Evolutionary conservation across 2,113 vertebrate species (phyloP), one percentile per base, ranked within the genome.

Genomic region (Meles meles): DNA sequence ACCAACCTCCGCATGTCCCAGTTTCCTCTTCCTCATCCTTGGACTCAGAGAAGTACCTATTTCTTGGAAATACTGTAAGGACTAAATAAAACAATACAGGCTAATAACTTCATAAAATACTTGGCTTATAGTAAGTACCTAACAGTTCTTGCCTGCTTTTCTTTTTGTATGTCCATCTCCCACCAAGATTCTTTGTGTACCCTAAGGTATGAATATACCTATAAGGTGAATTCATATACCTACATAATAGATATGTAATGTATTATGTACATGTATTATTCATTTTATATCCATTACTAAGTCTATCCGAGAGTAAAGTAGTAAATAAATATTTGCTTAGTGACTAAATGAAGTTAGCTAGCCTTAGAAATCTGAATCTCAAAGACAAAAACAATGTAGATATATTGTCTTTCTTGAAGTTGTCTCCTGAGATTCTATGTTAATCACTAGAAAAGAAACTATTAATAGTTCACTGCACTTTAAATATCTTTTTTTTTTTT

Each of bases 401-500:
- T 83, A 15, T 11, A 31, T 10, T 65, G 2, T 55, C 15, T 84
- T 94, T 83, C 90, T 25, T n/a, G 72, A 11, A 67, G 37, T 77
- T 95, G 14, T 90, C n/a, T 55, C 47, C 39, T 47, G 65, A 15
- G 18, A 87, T 81, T 90, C 10, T 76, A 69, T 42, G 27, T 80
- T 69, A 83, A 72, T 92, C 12, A 69, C 34, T 72, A 80, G 63
- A 42, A 37, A 85, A 31, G 7, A 69, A 1, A 61, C 12, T 92
- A 67, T 55, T 79, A 82, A 55, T 86, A 13, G 3, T 42, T 34
- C 57, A 76, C 11, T 94, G 57, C 71, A 88, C 47, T 97, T 97
- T 15, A 86, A 93, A 94, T 47, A 13, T 25, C 81, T 90, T 31
- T 93, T 15, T 93, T 49, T 31, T 93, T 39, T 71, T 97, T 90